Base-by-base conservation (phyloP, 2,797 vertebrate genomes). In the Taenioides sp. region DNA sequence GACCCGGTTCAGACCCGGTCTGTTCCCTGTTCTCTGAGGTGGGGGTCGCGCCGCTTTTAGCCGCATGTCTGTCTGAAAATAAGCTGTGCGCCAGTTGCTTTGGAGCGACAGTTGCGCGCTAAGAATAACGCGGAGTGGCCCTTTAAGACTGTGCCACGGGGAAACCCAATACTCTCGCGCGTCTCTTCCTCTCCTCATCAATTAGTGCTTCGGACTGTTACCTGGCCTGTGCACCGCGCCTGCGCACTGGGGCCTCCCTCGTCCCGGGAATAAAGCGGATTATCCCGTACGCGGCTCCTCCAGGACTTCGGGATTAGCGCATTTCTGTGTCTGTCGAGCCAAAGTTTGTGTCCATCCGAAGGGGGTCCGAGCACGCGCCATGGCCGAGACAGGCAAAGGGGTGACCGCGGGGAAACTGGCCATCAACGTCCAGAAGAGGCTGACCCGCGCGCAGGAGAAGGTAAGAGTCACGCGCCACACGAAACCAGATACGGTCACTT, bases 381-480 rank as follows among this genome's bases (percentile, higher is more conserved):
- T 99, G 97, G 96, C 97, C 70, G 97, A 99, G 91, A 90, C 94
- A 75, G 96, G 95, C 88, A 98, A 98, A 88, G 97, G 96, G 82
- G 97, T 97, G 84, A 96, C 96, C 54, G 96, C 97, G 52, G 97
- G 97, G 70, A 97, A 98, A 76, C 95, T 98, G 84, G 97, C 96
- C 50, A 97, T 93, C 87, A 98, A 96, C 74, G 93, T 98, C 59
- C 97, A 98, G 96, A 99, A 99, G 93, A 95, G 96, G 82, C 94
- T 98, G 59, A 97, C 92, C 61, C 92, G 97, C n/a, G 97, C 96
- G n/a, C 97, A 99, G 87, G 97, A 99, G 92, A 98, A 98, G 97
- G 97, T 99, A 88, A 77, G 82, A 55, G 66, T 18, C 55, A 2
- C 67, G 2, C 50, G 25, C 5, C 1, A 5, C 60, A 6, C 71